These are phyloP conservation scores for Nematopogon swammerdamellus DNA, from an alignment of 2,888 invertebrate genomes.

Conservation along the genomic window DNA sequence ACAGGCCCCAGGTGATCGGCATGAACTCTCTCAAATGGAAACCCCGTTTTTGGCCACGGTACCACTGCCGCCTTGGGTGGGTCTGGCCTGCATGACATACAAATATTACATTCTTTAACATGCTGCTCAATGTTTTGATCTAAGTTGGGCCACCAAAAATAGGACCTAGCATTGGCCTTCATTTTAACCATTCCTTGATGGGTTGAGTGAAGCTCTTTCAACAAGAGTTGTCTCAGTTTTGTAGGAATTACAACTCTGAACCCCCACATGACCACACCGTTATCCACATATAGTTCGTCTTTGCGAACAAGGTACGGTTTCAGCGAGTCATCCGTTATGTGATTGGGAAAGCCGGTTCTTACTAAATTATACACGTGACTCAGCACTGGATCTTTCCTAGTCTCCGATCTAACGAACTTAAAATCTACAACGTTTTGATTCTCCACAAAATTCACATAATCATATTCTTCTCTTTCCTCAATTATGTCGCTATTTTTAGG, in stretches of 20 bases:
- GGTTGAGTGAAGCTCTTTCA: background rate
- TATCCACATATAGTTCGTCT: constrained; percentile 7
- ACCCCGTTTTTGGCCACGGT: background rate
- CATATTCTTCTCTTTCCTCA: constrained; percentile 1
- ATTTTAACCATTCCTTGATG: constrained; percentile 7
- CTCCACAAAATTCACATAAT: constrained; percentile 8
- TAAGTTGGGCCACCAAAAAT: constrained; percentile 8
- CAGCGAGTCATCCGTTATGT: background rate
- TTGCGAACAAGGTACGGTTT: constrained; percentile 6
- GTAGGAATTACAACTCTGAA: constrained; percentile 4
- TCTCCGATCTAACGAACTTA: constrained; percentile 6
- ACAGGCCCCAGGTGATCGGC: constrained; percentile 4
- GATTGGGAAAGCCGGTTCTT: constrained; percentile 3
- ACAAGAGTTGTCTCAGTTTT: background rate
- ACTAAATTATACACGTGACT: constrained; percentile 6
- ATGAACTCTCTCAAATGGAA: constrained; percentile 3
- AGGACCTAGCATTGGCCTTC: constrained; percentile 7
- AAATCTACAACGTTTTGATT: constrained; percentile 7
- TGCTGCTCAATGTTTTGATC: constrained; percentile 6
- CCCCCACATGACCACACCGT: constrained; percentile 8
- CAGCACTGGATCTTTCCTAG: constrained; percentile 7
- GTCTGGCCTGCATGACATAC: background rate
- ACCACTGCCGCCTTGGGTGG: background rate
- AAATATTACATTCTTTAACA: constrained; percentile 2
- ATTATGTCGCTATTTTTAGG: background rate